Conservation (phyloP, 1,140 invertebrate genomes). For the Saxidomus purpurata region DNA sequence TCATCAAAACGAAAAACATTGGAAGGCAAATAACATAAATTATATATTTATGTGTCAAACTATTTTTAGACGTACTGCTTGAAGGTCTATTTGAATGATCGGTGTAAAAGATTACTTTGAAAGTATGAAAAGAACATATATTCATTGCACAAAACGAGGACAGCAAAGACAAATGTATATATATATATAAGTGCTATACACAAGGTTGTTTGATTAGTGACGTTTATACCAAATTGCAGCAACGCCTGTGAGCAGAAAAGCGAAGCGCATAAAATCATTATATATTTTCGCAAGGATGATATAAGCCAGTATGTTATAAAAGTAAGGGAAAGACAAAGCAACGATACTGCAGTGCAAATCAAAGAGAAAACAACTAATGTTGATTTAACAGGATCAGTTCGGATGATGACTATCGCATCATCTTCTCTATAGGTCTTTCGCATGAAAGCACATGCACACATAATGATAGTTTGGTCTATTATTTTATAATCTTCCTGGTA, state of each 20-base stretch:
- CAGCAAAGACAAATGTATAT: conserved; percentile 96
- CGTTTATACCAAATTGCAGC: conserved; percentile 81
- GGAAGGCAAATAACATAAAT: conserved; percentile 27
- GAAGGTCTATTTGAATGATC: neutral
- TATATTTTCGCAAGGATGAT: conserved; percentile 85
- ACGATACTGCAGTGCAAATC: conserved; percentile 80
- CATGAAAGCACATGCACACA: neutral
- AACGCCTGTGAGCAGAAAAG: conserved; percentile 86
- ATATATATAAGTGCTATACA: conserved; percentile 89
- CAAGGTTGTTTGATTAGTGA: conserved; percentile 18
- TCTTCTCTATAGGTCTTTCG: neutral
- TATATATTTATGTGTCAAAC: conserved; percentile 40
- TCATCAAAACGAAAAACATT: neutral
- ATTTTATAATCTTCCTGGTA: neutral
- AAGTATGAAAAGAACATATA: conserved; percentile 91
- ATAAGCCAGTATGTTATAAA: conserved; percentile 84
- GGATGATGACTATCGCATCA: neutral
- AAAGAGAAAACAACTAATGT: neutral
- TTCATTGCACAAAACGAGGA: conserved; percentile 98
- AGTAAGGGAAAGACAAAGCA: conserved; percentile 84
- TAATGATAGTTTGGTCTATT: neutral
- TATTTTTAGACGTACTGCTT: neutral
- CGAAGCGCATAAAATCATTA: conserved; percentile 84
- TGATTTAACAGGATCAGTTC: neutral
- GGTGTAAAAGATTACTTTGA: conserved; percentile 87